Conservation (phyloP, 2,888 invertebrate genomes). For the Danaus chrysippus region DNA sequence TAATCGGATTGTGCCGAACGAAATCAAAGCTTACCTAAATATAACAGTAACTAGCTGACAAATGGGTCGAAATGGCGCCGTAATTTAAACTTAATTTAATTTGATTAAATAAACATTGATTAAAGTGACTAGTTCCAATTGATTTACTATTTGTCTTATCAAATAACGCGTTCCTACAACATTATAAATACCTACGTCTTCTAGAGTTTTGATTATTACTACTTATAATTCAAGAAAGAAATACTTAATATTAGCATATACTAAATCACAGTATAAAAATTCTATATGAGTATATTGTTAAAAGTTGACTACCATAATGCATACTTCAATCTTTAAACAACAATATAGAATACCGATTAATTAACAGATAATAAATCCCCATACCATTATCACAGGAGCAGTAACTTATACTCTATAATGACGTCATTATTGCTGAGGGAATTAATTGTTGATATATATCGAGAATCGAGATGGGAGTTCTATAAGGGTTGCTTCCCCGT, state of each 20-base stretch:
- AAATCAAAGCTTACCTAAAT: too few relatives aligned
- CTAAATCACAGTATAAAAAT: too few relatives aligned
- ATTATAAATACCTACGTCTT: too few relatives aligned
- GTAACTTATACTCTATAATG: conserved; percentile 64
- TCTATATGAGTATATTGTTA: too few relatives aligned
- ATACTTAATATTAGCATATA: too few relatives aligned
- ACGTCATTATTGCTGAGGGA: conserved; percentile 51
- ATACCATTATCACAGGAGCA: conserved; percentile 45
- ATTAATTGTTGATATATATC: conserved; percentile 65
- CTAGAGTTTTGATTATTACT: too few relatives aligned
- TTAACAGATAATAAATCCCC: conserved; percentile 32
- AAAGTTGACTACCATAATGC: neutral
- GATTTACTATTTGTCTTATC: conserved; percentile 8
- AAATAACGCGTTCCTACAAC: neutral
- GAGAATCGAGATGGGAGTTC: conserved; percentile 55
- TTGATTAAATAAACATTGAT: conserved; percentile 1
- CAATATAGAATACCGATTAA: neutral
- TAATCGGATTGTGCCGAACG: too few relatives aligned
- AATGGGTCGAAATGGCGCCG: neutral
- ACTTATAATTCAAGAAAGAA: too few relatives aligned
- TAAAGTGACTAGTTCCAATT: neutral
- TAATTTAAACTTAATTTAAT: neutral
- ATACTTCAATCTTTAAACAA: neutral
- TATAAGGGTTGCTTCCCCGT: conserved; percentile 44
- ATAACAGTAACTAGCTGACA: too few relatives aligned